A percentile compares a stretch with the other conserved stretches of the same genome.
Evolutionary conservation across 2,113 vertebrate genomes (phyloP).

Genomic region (Rutilus rutilus): DNA sequence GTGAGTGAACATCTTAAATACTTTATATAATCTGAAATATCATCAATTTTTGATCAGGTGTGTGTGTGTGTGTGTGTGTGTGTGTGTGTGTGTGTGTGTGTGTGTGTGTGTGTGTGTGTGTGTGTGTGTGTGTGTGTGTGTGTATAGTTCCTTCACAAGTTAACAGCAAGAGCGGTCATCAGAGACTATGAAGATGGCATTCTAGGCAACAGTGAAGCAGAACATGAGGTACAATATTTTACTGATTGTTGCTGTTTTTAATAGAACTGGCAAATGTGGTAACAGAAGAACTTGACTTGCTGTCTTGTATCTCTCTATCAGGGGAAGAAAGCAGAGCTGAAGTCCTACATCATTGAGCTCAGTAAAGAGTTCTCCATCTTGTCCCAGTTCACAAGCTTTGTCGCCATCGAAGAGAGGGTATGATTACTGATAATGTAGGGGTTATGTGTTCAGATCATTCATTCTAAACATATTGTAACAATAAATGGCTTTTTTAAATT

Average conservation of each 20-base stretch:
- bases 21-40: not conserved
- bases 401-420: slow-evolving; percentile 89
- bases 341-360: slow-evolving; percentile 80
- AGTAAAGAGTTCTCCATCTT: slow-evolving; percentile 88
- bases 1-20: slow-evolving; percentile 69
- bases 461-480: not conserved
- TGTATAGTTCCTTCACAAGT: slow-evolving; percentile 84
- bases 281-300: not conserved
- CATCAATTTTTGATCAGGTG: not conserved
- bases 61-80: too few relatives aligned
- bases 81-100: too few relatives aligned
- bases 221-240: slow-evolving; percentile 81
- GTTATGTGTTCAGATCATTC: not conserved
- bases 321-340: slow-evolving; percentile 84
- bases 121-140: slow-evolving; percentile 16
- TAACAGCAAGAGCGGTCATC: slow-evolving; percentile 85
- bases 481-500: not conserved
- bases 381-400: slow-evolving; percentile 89
- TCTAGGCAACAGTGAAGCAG: slow-evolving; percentile 75
- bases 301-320: slow-evolving; percentile 57
- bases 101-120: not conserved
- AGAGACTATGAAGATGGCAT: slow-evolving; percentile 86
- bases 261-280: not conserved
- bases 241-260: not conserved
- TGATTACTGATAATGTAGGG: slow-evolving; percentile 50